Percentiles rank a stretch among this genome's conserved stretches.
These are phyloP conservation scores for Acrobasis consociella DNA, from an alignment of 2,888 invertebrate genomes.

Conservation along the genomic window DNA sequence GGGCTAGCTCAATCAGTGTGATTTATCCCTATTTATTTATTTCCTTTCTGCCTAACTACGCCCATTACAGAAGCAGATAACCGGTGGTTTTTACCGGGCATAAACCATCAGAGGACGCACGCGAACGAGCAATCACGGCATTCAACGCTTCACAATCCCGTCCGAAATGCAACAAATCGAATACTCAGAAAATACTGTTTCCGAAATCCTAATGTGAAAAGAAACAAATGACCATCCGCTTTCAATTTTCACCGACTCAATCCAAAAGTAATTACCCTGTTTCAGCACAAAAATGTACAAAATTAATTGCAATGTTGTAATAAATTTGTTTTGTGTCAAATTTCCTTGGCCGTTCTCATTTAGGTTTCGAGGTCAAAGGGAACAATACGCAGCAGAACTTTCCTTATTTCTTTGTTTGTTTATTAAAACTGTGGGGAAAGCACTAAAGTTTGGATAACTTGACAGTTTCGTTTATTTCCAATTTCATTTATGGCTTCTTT, in stretches of 20 bases:
- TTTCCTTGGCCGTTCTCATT: slow-evolving; percentile 39
- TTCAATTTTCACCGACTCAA: slow-evolving; percentile 21
- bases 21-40: no score
- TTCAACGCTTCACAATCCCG: slow-evolving; percentile 51
- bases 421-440: slow-evolving; percentile 64
- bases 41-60: no score
- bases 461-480: slow-evolving; percentile 67
- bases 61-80: slow-evolving; percentile 38
- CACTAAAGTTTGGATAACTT: slow-evolving; percentile 61
- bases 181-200: slow-evolving; percentile 35
- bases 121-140: slow-evolving; percentile 69
- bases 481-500: slow-evolving; percentile 63
- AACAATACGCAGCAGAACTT: slow-evolving; percentile 60
- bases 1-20: no score
- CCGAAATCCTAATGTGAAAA: slow-evolving; percentile 21
- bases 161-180: slow-evolving; percentile 65
- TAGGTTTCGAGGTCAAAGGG: slow-evolving; percentile 54
- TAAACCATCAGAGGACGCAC: slow-evolving; percentile 63
- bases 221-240: slow-evolving; percentile 14
- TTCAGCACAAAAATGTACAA: slow-evolving; percentile 13
- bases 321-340: slow-evolving; percentile 40
- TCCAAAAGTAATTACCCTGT: slow-evolving; percentile 13
- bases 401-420: slow-evolving; percentile 66
- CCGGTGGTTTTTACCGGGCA: slow-evolving; percentile 49
- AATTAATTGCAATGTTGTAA: slow-evolving; percentile 34